Evolutionary conservation across 2,888 invertebrate genomes (phyloP).

Genomic region (Galerucella nymphaeae): DNA sequence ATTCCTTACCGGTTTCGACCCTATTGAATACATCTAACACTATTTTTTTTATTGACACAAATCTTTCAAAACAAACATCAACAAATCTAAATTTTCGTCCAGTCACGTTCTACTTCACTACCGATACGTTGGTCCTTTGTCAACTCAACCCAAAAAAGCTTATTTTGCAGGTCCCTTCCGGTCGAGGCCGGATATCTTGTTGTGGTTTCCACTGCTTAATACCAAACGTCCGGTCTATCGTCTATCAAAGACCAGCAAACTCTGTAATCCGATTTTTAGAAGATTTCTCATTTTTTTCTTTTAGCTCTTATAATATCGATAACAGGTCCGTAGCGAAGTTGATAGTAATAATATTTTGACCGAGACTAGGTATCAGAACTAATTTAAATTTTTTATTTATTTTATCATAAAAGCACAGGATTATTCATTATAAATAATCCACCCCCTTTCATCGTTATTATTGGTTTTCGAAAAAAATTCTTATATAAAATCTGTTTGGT

Average conservation of each 20-base stretch:
- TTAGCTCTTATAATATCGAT: neutral
- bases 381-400: too few relatives aligned
- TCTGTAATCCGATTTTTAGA: slow-evolving; percentile 36
- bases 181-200: slow-evolving; percentile 36
- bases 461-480: too few relatives aligned
- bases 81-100: slow-evolving; percentile 8
- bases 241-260: slow-evolving; percentile 37
- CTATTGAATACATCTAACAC: neutral
- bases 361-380: too few relatives aligned
- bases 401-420: too few relatives aligned
- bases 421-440: too few relatives aligned
- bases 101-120: slow-evolving; percentile 11
- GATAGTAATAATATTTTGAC: too few relatives aligned
- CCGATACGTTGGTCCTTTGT: slow-evolving; percentile 3
- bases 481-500: too few relatives aligned
- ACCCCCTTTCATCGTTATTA: too few relatives aligned
- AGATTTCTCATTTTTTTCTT: slow-evolving; percentile 16
- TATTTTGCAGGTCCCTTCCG: slow-evolving; percentile 29
- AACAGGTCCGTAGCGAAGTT: neutral
- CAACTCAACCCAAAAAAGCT: slow-evolving; percentile 17
- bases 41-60: slow-evolving; percentile 8
- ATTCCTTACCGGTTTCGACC: neutral
- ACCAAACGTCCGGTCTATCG: slow-evolving; percentile 48
- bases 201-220: slow-evolving; percentile 47
- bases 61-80: slow-evolving; percentile 11